Evolutionary conservation across 1,140 invertebrate genomes (phyloP), one percentile per base, ranked within the genome.

Genomic region (Andrena cerasifolii): DNA sequence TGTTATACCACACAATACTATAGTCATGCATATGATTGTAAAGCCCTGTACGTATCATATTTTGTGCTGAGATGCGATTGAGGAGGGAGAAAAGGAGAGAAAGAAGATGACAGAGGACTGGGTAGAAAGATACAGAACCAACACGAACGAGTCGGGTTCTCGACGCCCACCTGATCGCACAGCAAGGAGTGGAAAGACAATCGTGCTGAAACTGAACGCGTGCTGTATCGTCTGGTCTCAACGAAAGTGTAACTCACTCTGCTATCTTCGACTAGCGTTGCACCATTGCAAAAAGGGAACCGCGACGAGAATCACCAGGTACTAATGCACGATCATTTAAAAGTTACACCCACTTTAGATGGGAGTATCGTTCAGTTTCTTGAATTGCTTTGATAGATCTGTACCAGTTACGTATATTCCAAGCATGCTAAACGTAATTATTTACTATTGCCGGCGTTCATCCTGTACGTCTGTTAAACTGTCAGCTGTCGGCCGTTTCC

Each of bases 1-100:
- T 5, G 24, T 31, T 24, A 36, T 33, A 21, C 7, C 47, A 21
- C 2, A 54, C 18, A 43, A 43, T 65, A 33, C 71, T 24, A 40
- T 33, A 74, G 47, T 74, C 51, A 53, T 74, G 61, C 61, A 66
- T 33, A 54, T 53, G 49, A 66, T 54, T 53, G 12, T 43, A 24
- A 59, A 14, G 47, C 43, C 61, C 49, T 36, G 61, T 24, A 66
- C 49, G 26, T 74, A 66, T 74, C 61, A 45, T 31, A 58, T 74
- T 74, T 74, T 74, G 47, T 66, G 72, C 66, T 51, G 72, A 28
- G 72, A 74, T 74, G 72, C 72, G 66, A 74, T 74, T 74, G 63
- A 74, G 72, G 72, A 40, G 61, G 61, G 61, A 74, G 56, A 33
- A 12, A 72, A 62, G 56, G 28, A 49, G 31, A 47, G 56, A 74